Evolutionary conservation across 2,888 invertebrate species (phyloP), one percentile per base, ranked within the genome.

Genomic region (Nipponacmea schrenckii): DNA sequence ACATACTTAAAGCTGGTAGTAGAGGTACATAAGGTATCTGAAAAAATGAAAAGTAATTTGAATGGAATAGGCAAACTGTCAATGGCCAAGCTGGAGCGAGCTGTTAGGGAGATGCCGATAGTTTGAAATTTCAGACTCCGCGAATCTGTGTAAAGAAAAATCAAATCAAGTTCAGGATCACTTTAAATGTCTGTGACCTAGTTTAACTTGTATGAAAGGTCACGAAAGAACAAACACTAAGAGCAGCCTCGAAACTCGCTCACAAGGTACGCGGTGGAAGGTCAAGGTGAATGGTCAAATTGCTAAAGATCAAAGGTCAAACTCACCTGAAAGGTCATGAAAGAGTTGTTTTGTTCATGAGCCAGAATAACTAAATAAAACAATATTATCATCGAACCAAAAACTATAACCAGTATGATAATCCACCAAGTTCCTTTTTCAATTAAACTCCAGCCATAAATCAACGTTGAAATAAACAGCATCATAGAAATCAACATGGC

Each of bases 391-490:
- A 83, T 77, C 12, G 77, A 71, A 56, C 81, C 71, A 69, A 88
- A 84, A 5, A 89, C 31, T 26, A 89, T 78, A 2, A 87, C 79
- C 7, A 90, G 74, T 14, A 94, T 86, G 2, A 93, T 93, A 0
- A 93, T 92, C 94, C 94, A 94, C 91, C 94, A 93, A 10, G 91
- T 90, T 14, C 92, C 91, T 26, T 89, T 84, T 68, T 74, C 74
- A 31, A 83, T 71, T 79, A 91, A 74, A 90, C 91, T 77, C 62
- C 71, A 78, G 92, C 91, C 81, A 93, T 91, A 77, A 92, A 91
- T 77, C 73, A 85, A 82, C 93, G 94, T 74, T 7, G 78, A 74
- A 69, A 80, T 80, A 46, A 86, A 79, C 12, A 80, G 80, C 26
- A 82, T 71, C 69, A 86, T 83, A 26, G 95, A 91, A 5, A 93